These are phyloP conservation scores for Himalopsyche tibetana DNA, from an alignment of 2,888 invertebrate species.

Conservation along the genomic window DNA sequence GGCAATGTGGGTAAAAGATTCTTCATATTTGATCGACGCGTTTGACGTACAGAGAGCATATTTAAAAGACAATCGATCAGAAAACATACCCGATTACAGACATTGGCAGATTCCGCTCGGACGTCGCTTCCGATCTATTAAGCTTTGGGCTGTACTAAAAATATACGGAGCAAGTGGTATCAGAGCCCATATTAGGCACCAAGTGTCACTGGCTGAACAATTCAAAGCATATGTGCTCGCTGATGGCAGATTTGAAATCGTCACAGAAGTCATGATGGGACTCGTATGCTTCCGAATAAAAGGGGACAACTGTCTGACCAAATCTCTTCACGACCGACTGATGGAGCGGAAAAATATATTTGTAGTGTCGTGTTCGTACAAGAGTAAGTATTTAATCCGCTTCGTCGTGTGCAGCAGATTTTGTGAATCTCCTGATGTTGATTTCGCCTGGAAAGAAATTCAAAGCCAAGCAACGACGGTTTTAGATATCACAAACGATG, in stretches of 20 bases:
- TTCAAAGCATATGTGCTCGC: conserved; percentile 84
- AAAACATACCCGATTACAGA: conserved; percentile 80
- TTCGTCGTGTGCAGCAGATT: conserved; percentile 88
- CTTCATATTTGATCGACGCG: conserved; percentile 86
- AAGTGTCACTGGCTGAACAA: conserved; percentile 84
- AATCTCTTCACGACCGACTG: conserved; percentile 83
- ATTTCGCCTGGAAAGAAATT: conserved; percentile 84
- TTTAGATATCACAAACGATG: conserved; percentile 52
- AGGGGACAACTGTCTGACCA: conserved; percentile 83
- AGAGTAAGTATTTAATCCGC: conserved; percentile 83
- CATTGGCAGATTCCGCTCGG: conserved; percentile 94
- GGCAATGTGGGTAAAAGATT: conserved; percentile 92
- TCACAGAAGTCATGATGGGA: conserved; percentile 84
- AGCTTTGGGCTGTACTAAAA: conserved; percentile 95
- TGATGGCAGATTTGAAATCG: conserved; percentile 88
- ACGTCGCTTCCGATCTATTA: conserved; percentile 90
- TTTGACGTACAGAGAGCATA: conserved; percentile 95
- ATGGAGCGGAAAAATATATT: conserved; percentile 87
- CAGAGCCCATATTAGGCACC: conserved; percentile 85
- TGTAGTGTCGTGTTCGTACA: conserved; percentile 86
- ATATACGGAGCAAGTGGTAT: conserved; percentile 89
- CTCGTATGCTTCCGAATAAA: conserved; percentile 93
- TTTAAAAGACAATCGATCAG: conserved; percentile 84
- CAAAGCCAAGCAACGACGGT: conserved; percentile 71
- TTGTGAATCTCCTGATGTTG: conserved; percentile 83